Base-by-base conservation (phyloP, 2,797 vertebrate genomes). In the Simalia tracyae region DNA sequence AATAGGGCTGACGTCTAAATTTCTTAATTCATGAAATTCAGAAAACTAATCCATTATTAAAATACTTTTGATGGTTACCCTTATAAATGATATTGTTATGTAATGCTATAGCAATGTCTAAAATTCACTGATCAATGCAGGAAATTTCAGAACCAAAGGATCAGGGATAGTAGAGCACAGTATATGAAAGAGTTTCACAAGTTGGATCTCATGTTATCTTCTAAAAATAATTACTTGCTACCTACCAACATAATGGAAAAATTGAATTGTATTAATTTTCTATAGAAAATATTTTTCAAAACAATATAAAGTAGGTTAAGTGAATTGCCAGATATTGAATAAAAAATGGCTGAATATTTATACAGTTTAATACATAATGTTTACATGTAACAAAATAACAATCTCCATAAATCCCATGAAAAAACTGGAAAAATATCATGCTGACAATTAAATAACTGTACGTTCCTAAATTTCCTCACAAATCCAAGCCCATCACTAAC, bases 371-470 rank as follows among this genome's bases (percentile, higher is more conserved):
- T 5, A 8, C 4, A 95, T 91, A 86, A 95, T 97, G 96, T 95
- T 96, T 97, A 97, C 96, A 95, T 95, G 85, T 95, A 91, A 15
- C 87, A 93, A 96, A 96, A 2, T 94, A 92, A 87, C 93, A 92
- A 92, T 95, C 95, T 95, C 92, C 14, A 19, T 9, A 88, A n/a
- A 50, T 56, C 72, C 46, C 87, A 63, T 90, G 50, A 63, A 96
- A 92, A 95, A 89, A 7, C 87, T 88, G 87, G 89, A 93, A 86
- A 93, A 91, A 93, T 85, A 94, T 87, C 92, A 94, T 94, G 91
- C 89, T 95, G 88, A 2, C 2, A 96, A 89, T 95, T 96, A 87
- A 96, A 95, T 94, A 96, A 94, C 95, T 94, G 42, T 46, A 81
- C 42, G 22, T 46, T 81, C 17, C 46, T 46, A 81, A 11, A 81